These are phyloP conservation scores for Cephus rjabovi DNA, from an alignment of 2,888 invertebrate species.

Conservation along the genomic window DNA sequence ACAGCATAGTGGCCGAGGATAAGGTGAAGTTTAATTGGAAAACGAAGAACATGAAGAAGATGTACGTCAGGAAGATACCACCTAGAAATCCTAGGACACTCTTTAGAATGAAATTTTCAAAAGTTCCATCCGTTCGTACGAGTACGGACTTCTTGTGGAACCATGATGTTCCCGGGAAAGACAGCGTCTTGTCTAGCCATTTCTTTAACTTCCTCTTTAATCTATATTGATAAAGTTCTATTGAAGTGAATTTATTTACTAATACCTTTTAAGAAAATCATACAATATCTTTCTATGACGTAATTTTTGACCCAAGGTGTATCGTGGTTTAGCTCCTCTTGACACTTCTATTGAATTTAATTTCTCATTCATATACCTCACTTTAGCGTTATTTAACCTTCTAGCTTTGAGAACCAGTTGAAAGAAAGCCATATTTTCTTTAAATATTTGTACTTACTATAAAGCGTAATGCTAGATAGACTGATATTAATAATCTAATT, in stretches of 20 bases:
- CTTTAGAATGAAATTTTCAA: slow-evolving; percentile 73
- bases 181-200: slow-evolving; percentile 53
- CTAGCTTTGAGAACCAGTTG: slow-evolving; percentile 71
- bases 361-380: slow-evolving; percentile 72
- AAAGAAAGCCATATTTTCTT: slow-evolving; percentile 69
- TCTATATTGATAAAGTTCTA: slow-evolving; percentile 36
- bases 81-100: slow-evolving; percentile 75
- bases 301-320: slow-evolving; percentile 68
- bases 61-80: slow-evolving; percentile 74
- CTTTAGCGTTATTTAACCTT: slow-evolving; percentile 68
- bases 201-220: slow-evolving; percentile 65
- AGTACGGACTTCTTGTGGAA: slow-evolving; percentile 60
- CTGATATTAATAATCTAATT: neutral
- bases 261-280: slow-evolving; percentile 3
- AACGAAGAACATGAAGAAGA: slow-evolving; percentile 77
- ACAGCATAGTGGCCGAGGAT: slow-evolving; percentile 72
- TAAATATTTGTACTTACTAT: slow-evolving; percentile 2
- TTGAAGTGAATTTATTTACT: neutral
- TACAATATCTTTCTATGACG: slow-evolving; percentile 59
- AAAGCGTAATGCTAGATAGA: neutral
- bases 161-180: slow-evolving; percentile 55
- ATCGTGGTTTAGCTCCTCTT: slow-evolving; percentile 64
- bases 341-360: slow-evolving; percentile 68
- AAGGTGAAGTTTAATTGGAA: slow-evolving; percentile 75
- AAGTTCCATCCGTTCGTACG: slow-evolving; percentile 69